Evolutionary conservation across 30 jellyfish, hydroid and myxozoan genomes (phyloP).

Genomic region (Sanderia malayensis): DNA sequence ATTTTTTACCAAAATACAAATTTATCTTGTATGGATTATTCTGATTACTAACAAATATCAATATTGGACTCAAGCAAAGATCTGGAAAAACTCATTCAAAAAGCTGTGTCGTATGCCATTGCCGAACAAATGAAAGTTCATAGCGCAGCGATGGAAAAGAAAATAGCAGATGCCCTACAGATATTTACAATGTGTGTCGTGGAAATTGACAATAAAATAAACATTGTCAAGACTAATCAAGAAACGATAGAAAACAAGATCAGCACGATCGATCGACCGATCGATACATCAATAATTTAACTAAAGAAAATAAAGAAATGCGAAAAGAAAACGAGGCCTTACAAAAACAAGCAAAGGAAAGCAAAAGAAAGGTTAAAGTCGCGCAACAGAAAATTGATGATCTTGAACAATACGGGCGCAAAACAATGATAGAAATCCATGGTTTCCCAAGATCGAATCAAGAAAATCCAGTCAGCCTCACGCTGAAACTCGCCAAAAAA

Average conservation of each 20-base stretch:
- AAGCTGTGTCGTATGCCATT: neutral
- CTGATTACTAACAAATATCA: neutral
- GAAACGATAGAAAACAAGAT: neutral
- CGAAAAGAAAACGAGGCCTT: neutral
- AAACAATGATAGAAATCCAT: neutral
- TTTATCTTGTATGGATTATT: neutral
- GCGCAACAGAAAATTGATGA: neutral
- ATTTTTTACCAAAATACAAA: neutral
- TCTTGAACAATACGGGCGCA: constrained; percentile 1
- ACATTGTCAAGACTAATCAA: neutral
- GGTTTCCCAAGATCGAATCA: neutral
- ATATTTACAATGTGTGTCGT: neutral
- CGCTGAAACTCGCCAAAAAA: neutral
- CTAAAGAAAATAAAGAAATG: neutral
- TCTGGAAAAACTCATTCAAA: neutral
- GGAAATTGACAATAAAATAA: neutral
- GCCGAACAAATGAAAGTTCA: constrained; percentile 2
- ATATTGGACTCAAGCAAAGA: neutral
- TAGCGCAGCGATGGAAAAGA: neutral
- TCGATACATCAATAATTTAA: neutral
- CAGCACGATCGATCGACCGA: neutral
- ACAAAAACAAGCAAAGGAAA: neutral
- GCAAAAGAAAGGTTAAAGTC: neutral
- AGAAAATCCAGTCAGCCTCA: neutral
- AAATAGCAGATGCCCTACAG: neutral